Evolutionary conservation across 2,113 vertebrate genomes (phyloP), one percentile per base, ranked within the genome.

Genomic region (Syngnathus typhle): DNA sequence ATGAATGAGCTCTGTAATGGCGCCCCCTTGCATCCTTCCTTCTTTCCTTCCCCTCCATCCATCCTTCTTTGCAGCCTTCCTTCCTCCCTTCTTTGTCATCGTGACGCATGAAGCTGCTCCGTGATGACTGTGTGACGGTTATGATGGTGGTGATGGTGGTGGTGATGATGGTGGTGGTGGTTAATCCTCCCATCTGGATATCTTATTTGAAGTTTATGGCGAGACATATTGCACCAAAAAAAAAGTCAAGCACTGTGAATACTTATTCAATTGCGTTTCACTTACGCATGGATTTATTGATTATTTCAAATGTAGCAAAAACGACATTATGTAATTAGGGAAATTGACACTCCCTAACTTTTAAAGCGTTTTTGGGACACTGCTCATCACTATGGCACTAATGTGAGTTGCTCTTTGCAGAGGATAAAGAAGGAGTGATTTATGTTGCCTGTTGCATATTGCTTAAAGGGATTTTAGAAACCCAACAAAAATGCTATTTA

Each of bases 1-100:
- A 90, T 90, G 88, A 91, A 90, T 90, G 89, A 88, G 88, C 77
- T 78, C 81, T 83, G 77, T 86, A 87, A 89, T 88, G 85, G 88
- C 87, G 88, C 43, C 85, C 81, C 77, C 78, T 80, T 85, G 78
- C 74, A 78, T 79, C 79, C 71, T 83, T 76, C 41, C 43, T 23
- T 23, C 60, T 7, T n/a, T 9, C n/a, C 39, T 43, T 82, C 80
- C 74, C 79, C 77, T 84, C 56, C 27, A 23, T 13, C 54, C 10
- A 19, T n/a, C 37, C 78, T 76, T 77, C 77, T 81, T 69, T 83
- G 78, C 47, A 73, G 60, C 60, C 55, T 72, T 56, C 69, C 68
- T 55, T 63, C 77, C 72, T 43, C 64, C 68, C 72, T 43, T 66
- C 68, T 56, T 71, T 75, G 85, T 80, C 73, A 44, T 69, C 62